phyloP scores from a whole-genome alignment of 2,113 vertebrate genomes.

The Octodon degus region DNA sequence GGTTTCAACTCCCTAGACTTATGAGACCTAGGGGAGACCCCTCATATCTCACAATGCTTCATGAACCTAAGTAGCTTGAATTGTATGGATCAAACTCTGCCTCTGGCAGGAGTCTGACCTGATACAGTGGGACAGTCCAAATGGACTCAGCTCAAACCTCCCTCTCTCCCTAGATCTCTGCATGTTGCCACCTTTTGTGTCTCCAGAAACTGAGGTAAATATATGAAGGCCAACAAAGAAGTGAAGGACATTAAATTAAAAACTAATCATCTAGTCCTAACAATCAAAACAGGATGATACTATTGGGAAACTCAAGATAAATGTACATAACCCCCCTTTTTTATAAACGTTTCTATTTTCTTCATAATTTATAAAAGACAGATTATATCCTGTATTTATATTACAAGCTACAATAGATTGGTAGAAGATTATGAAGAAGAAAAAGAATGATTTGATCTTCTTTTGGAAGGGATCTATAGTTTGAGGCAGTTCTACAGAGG shows the following conservation, averaged over 20 bases:
- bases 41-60: background rate
- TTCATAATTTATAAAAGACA: background rate
- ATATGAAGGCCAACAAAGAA: background rate
- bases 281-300: background rate
- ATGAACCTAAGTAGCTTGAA: background rate
- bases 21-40: background rate
- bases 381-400: background rate
- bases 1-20: background rate
- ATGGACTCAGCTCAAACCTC: background rate
- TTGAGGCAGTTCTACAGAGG: background rate
- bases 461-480: background rate
- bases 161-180: background rate
- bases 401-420: background rate
- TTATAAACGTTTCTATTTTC: constrained; percentile 11
- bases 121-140: background rate
- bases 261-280: background rate
- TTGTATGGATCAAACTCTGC: background rate
- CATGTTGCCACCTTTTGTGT: background rate
- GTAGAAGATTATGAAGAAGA: background rate
- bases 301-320: background rate
- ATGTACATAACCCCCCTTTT: background rate
- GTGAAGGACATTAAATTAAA: background rate
- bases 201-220: background rate
- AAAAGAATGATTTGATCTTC: background rate
- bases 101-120: background rate